Evolutionary conservation across 1,140 invertebrate species (phyloP), one percentile per base, ranked within the genome.

Genomic region (Aphis craccivora): DNA sequence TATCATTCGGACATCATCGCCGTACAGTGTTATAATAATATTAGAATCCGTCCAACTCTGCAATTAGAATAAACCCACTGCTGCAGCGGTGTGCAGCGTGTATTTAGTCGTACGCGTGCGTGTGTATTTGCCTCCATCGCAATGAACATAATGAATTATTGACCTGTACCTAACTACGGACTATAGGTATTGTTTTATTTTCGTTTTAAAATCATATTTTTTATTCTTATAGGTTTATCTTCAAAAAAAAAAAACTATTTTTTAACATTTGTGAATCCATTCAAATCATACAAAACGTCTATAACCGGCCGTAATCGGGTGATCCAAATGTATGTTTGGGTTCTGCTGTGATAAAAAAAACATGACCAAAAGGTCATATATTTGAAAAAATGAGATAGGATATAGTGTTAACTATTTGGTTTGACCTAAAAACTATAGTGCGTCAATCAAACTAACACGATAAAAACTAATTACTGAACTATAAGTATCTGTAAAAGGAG

Each of bases 1-100:
- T 88, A 86, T 86, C 84, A 86, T 86, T 86, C 30, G 86, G 45
- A 88, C 45, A 51, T 88, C 45, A 51, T 88, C 14, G 11, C 86
- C 23, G 45, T 35, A 35, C 22, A 35, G 14, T 35, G 51, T 48
- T 43, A 43, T 43, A 37, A 88, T 20, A 88, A 43, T 84, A 43
- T 9, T 86, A 86, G 3, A 48, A 45, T n/a, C 20, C 43, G 43
- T 30, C 35, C 30, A 35, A 43, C 45, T 35, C 45, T 22, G 86
- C 86, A 51, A 88, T 88, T 88, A 88, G 1, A 87, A 87, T 48
- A 22, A 87, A 48, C 83, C 83, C 83, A 86, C 83, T 40, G 14
- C 48, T 18, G 48, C 18, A 40, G 37, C 37, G 37, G 83, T 14
- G 40, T 22, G 8, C 14, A 30, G 60, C 76, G 76, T 14, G 48